Evolutionary conservation across 2,888 invertebrate species (phyloP).

Genomic region (Hydraecia micacea): DNA sequence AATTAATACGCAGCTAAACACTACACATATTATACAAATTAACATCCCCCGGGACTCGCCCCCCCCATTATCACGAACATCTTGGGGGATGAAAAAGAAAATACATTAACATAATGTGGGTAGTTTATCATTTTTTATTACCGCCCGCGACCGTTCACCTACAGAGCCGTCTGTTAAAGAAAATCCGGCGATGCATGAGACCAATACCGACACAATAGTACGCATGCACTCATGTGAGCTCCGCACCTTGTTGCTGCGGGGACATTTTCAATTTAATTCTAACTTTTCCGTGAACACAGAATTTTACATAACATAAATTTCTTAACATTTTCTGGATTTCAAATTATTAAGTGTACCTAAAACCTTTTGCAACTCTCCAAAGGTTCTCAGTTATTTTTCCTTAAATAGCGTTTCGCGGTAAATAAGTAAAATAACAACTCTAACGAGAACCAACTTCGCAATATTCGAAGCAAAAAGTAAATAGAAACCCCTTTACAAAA

Average conservation of each 20-base stretch:
- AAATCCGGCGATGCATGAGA: conserved; percentile 41
- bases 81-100: conserved; percentile 62
- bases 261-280: conserved; percentile 39
- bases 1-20: conserved; percentile 55
- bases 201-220: conserved; percentile 18
- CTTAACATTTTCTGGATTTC: conserved; percentile 18
- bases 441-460: conserved; percentile 23
- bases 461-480: conserved; percentile 48
- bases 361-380: conserved; percentile 26
- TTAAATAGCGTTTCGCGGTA: conserved; percentile 40
- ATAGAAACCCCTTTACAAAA: conserved; percentile 56
- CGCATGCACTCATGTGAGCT: conserved; percentile 18
- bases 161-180: conserved; percentile 46
- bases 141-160: conserved; percentile 45
- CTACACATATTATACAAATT: conserved; percentile 58
- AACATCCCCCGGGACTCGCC: conserved; percentile 25
- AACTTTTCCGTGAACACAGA: conserved; percentile 31
- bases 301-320: conserved; percentile 30
- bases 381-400: conserved; percentile 14
- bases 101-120: conserved; percentile 61
- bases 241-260: conserved; percentile 21
- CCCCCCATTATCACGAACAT: conserved; percentile 54
- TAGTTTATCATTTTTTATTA: conserved; percentile 66
- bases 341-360: conserved; percentile 14
- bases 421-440: conserved; percentile 54